Conservation (phyloP, 2,888 invertebrate species). For the Andrena camellia region DNA sequence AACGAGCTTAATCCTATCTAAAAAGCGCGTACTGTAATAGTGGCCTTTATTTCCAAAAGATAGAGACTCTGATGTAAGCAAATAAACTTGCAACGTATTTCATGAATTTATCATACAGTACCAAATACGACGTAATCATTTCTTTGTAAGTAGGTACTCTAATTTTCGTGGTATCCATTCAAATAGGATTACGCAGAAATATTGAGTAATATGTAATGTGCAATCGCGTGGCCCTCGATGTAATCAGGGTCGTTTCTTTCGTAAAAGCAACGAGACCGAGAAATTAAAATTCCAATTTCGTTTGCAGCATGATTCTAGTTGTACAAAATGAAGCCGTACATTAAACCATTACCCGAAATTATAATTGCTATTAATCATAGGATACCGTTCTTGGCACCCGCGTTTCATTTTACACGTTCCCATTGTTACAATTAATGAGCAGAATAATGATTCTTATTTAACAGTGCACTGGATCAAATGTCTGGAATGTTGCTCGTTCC, state of each 20-base stretch:
- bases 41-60: too few species aligned
- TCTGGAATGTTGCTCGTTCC: neutral
- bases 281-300: conserved; percentile 19
- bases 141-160: neutral
- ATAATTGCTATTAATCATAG: neutral
- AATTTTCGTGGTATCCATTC: neutral
- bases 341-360: neutral
- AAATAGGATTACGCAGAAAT: conserved; percentile 4
- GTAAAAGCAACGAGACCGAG: neutral
- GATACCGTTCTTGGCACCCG: neutral
- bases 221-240: conserved; percentile 9
- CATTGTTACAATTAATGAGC: conserved; percentile 29
- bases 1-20: too few species aligned
- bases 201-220: conserved; percentile 17
- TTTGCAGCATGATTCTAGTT: neutral
- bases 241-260: conserved; percentile 10
- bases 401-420: neutral
- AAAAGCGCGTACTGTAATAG: too few species aligned
- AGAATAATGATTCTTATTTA: conserved; percentile 25
- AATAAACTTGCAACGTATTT: too few species aligned
- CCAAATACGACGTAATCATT: too few species aligned
- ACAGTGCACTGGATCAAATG: neutral
- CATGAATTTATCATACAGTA: too few species aligned
- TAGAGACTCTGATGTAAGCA: too few species aligned
- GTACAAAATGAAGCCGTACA: neutral